These are phyloP conservation scores for Tetrapedia diversipes DNA, from an alignment of 2,888 invertebrate species.

Conservation along the genomic window DNA sequence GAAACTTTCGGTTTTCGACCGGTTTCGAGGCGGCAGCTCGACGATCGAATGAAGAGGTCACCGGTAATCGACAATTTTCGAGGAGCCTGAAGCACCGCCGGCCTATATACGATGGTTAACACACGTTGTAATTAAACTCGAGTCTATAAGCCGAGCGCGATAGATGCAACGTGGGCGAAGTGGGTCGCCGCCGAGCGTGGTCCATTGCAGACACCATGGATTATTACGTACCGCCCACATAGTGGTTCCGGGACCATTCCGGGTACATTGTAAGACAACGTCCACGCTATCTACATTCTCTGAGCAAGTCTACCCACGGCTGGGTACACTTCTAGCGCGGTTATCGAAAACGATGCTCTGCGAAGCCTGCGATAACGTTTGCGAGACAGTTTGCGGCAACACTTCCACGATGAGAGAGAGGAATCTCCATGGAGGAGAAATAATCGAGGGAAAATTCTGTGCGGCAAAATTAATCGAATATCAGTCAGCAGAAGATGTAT, in stretches of 20 bases:
- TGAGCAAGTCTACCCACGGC: slow-evolving; percentile 8
- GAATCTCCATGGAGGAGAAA: not conserved
- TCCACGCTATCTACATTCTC: slow-evolving; percentile 34
- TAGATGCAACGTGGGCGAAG: slow-evolving; percentile 66
- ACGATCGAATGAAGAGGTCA: slow-evolving; percentile 49
- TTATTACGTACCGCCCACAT: slow-evolving; percentile 59
- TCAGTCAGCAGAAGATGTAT: too few species aligned
- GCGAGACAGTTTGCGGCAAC: slow-evolving; percentile 17
- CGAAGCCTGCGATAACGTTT: slow-evolving; percentile 30
- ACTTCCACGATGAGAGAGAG: too few species aligned
- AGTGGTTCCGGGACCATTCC: slow-evolving; percentile 46
- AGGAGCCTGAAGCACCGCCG: slow-evolving; percentile 25
- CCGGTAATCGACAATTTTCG: slow-evolving; percentile 63
- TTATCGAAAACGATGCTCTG: slow-evolving; percentile 24
- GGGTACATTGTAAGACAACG: slow-evolving; percentile 47
- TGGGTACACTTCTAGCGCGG: slow-evolving; percentile 6
- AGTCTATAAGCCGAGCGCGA: slow-evolving; percentile 66
- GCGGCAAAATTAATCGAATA: too few species aligned
- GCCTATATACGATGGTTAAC: slow-evolving; percentile 60
- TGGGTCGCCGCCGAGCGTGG: slow-evolving; percentile 66
- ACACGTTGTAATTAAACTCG: slow-evolving; percentile 74
- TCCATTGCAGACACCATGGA: slow-evolving; percentile 57
- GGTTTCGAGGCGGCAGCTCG: slow-evolving; percentile 5
- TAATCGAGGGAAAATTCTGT: too few species aligned
- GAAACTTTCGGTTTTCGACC: not conserved